Conservation (phyloP, 2,888 invertebrate species). For the Cosmia pyralina region DNA sequence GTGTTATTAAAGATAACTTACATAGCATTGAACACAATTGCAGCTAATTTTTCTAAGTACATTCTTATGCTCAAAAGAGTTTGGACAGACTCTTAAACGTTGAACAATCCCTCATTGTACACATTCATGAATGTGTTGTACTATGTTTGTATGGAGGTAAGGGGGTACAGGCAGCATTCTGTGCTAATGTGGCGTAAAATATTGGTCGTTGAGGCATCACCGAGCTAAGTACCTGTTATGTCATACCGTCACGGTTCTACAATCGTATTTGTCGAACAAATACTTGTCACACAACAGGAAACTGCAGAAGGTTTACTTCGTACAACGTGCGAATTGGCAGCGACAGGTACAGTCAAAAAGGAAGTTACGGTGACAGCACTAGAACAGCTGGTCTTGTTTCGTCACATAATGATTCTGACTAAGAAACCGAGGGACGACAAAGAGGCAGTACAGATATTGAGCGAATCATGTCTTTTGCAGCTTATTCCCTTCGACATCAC, state of each 20-base stretch:
- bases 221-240: slow-evolving; percentile 46
- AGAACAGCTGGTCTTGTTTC: neutral
- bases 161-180: slow-evolving; percentile 17
- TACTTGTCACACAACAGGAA: neutral
- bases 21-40: slow-evolving; percentile 2
- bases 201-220: slow-evolving; percentile 42
- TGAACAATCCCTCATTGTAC: slow-evolving; percentile 19
- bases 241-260: slow-evolving; percentile 48
- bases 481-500: neutral
- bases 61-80: slow-evolving; percentile 6
- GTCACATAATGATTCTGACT: neutral
- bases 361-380: neutral
- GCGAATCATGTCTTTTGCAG: neutral
- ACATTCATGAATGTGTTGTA: slow-evolving; percentile 16
- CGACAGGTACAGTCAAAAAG: no score
- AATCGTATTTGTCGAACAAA: slow-evolving; percentile 33
- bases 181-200: slow-evolving; percentile 50
- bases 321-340: neutral
- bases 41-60: slow-evolving; percentile 11
- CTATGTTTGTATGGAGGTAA: neutral
- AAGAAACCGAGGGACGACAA: neutral
- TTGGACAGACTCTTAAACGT: slow-evolving; percentile 10
- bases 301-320: slow-evolving; percentile 6
- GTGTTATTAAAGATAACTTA: neutral
- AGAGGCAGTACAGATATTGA: neutral